A percentile compares a stretch with the other conserved stretches of the same genome.
These are phyloP conservation scores for Lacerta bilineata DNA, from an alignment of 2,797 vertebrate species.

Conservation along the genomic window DNA sequence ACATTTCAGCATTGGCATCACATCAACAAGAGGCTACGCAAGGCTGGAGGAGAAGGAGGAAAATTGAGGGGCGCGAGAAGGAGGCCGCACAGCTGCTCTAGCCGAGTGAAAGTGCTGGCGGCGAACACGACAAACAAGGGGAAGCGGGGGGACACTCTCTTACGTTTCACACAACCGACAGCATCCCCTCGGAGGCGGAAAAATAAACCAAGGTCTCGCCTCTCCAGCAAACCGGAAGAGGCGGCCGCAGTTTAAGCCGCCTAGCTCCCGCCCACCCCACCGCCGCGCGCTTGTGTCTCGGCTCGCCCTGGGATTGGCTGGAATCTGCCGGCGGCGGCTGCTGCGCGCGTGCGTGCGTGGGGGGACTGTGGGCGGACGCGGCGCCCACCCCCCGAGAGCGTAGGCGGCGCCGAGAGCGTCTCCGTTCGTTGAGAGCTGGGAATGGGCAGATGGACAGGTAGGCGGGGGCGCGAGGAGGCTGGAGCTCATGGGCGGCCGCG, in stretches of 20 bases:
- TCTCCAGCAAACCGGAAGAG: not conserved
- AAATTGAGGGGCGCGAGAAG: no score
- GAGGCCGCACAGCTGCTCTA: not conserved
- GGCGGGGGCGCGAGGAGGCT: not conserved
- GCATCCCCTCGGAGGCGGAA: slow-evolving; percentile 22
- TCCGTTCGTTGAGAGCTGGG: not conserved
- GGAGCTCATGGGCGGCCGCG: not conserved
- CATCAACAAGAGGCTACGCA: not conserved
- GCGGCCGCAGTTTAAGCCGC: not conserved
- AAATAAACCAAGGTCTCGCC: not conserved
- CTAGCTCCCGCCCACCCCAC: not conserved
- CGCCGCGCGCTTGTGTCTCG: not conserved
- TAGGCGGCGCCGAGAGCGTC: not conserved
- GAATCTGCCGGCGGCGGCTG: not conserved
- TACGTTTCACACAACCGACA: not conserved
- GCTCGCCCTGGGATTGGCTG: not conserved
- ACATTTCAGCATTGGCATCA: not conserved
- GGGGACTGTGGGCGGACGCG: not conserved
- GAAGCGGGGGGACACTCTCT: not conserved
- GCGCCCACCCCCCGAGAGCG: not conserved
- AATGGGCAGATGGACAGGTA: slow-evolving; percentile 25
- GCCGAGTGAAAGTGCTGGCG: not conserved
- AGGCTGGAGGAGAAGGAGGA: not conserved
- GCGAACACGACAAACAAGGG: no score
- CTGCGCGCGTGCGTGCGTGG: not conserved